A percentile compares a stretch with the other conserved stretches of the same genome.
Evolutionary conservation across 2,797 vertebrate species (phyloP).

Genomic region (Bradypodion ventrale): DNA sequence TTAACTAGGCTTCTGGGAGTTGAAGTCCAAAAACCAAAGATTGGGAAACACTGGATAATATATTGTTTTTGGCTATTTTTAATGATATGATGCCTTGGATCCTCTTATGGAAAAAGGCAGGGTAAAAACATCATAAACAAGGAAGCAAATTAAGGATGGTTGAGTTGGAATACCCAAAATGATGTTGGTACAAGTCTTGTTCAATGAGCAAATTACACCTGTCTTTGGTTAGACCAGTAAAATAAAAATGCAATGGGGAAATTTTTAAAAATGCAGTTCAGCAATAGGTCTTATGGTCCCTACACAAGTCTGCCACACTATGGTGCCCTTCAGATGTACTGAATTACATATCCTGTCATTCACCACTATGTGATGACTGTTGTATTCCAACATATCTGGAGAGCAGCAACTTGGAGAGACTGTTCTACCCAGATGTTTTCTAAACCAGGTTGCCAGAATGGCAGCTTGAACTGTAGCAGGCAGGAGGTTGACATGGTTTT

Average conservation of each 20-base stretch:
- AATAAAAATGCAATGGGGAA: background rate
- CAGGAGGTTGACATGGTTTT: background rate
- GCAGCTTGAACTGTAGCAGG: background rate
- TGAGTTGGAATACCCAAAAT: background rate
- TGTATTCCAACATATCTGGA: background rate
- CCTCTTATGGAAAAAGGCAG: too few relatives aligned
- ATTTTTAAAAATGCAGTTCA: background rate
- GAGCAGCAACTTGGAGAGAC: background rate
- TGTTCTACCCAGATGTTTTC: background rate
- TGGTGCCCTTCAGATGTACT: background rate
- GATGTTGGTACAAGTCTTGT: background rate
- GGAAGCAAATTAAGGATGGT: too few relatives aligned
- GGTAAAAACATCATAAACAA: too few relatives aligned
- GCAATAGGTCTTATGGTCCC: background rate
- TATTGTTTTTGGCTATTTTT: too few relatives aligned
- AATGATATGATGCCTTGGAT: too few relatives aligned
- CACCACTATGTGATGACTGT: background rate
- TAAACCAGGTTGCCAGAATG: too few relatives aligned
- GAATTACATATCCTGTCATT: background rate
- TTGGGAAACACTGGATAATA: too few relatives aligned
- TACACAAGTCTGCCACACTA: background rate
- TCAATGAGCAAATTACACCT: background rate
- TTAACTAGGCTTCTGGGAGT: too few relatives aligned
- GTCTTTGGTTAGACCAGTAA: background rate
- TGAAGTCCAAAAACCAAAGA: too few relatives aligned